A percentile compares a stretch with the other conserved stretches of the same genome.
Conservation (phyloP, 2,888 invertebrate species). For the Scelioninae gen. 1 region DNA sequence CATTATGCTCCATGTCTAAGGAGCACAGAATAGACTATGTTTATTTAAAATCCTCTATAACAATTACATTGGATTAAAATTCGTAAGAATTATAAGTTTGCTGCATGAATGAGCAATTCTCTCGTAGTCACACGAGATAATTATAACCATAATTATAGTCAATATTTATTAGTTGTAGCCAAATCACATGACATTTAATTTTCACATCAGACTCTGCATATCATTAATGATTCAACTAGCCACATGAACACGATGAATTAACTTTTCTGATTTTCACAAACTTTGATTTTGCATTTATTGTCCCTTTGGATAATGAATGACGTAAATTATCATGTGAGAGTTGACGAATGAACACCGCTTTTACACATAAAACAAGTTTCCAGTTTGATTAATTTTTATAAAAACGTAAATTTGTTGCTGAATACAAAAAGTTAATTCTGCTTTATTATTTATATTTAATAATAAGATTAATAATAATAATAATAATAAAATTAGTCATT, state of each 20-base stretch:
- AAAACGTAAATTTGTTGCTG: too few relatives aligned
- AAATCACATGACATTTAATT: conserved; percentile 6
- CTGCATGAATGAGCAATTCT: too few relatives aligned
- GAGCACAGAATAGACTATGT: too few relatives aligned
- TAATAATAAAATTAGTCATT: too few relatives aligned
- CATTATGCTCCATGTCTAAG: too few relatives aligned
- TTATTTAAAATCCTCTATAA: too few relatives aligned
- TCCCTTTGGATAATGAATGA: conserved; percentile 47
- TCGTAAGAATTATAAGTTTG: too few relatives aligned
- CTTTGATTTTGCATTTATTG: conserved; percentile 48
- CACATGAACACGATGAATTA: conserved; percentile 8
- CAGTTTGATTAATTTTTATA: too few relatives aligned
- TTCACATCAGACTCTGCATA: conserved; percentile 12
- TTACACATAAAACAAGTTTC: background rate
- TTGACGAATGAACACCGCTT: background rate
- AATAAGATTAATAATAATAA: too few relatives aligned
- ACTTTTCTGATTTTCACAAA: conserved; percentile 3
- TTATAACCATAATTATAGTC: conserved; percentile 1
- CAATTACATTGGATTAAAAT: too few relatives aligned
- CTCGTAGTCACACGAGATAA: background rate
- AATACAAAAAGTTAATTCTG: too few relatives aligned
- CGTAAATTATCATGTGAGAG: conserved; percentile 14
- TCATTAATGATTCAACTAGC: background rate
- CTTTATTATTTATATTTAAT: too few relatives aligned
- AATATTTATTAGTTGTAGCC: conserved; percentile 2